Conservation (phyloP, 2,797 vertebrate species). For the Onychomys leucogaster region DNA sequence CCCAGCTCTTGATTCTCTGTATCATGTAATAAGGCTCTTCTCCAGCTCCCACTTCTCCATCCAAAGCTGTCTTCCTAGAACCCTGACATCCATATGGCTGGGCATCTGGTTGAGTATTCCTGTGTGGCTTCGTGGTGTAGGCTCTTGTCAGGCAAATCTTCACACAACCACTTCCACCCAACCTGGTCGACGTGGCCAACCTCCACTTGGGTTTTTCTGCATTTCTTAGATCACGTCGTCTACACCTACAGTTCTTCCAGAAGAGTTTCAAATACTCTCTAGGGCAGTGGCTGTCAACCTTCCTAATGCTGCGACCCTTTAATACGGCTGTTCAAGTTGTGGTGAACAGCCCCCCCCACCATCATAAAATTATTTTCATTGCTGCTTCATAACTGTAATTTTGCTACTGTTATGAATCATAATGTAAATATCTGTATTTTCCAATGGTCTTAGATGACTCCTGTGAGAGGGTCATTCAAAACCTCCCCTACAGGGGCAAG, state of each 20-base stretch:
- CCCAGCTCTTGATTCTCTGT: neutral
- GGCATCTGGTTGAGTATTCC: slow-evolving; percentile 12
- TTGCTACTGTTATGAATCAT: neutral
- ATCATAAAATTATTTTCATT: neutral
- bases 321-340: neutral
- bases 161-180: slow-evolving; percentile 14
- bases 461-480: neutral
- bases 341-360: no score
- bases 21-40: neutral
- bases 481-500: neutral
- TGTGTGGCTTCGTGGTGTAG: slow-evolving; percentile 15
- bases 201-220: neutral
- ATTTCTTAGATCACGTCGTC: slow-evolving; percentile 26
- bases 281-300: neutral
- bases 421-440: neutral
- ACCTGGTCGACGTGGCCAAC: neutral
- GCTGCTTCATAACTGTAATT: neutral
- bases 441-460: neutral
- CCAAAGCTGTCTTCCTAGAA: neutral
- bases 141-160: slow-evolving; percentile 61
- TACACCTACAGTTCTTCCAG: neutral
- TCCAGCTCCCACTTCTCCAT: neutral
- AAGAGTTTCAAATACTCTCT: neutral
- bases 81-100: neutral
- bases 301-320: neutral